phyloP scores from a whole-genome alignment of 2,797 vertebrate genomes.

The Cygnus olor region DNA sequence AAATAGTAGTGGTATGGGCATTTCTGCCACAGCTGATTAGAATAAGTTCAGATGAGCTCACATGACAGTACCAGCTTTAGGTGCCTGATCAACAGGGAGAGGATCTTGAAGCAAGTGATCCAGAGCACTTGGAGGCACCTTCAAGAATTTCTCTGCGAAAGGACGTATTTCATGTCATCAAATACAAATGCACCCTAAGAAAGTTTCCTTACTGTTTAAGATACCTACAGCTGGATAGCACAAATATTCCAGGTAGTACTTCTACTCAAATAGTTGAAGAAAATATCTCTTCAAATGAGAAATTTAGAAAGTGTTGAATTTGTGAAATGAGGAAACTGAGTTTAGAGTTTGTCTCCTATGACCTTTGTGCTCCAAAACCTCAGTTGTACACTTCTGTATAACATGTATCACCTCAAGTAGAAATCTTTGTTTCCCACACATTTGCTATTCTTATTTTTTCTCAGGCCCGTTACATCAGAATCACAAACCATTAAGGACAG shows the following conservation, averaged over 20 bases:
- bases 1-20: rapidly evolving
- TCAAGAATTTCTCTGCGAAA: background rate
- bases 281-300: background rate
- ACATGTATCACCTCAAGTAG: background rate
- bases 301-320: background rate
- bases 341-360: background rate
- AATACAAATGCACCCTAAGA: background rate
- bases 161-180: background rate
- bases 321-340: background rate
- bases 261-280: background rate
- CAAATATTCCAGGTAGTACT: background rate
- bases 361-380: background rate
- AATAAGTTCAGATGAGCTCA: background rate
- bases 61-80: background rate
- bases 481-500: background rate
- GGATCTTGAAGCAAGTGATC: background rate
- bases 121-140: background rate
- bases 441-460: background rate
- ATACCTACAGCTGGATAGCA: background rate
- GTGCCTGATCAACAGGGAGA: background rate
- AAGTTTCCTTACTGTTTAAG: background rate
- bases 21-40: background rate
- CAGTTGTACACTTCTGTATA: background rate
- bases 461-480: background rate
- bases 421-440: background rate